Evolutionary conservation across 2,797 vertebrate genomes (phyloP).

Genomic region (Austrolebias charrua): DNA sequence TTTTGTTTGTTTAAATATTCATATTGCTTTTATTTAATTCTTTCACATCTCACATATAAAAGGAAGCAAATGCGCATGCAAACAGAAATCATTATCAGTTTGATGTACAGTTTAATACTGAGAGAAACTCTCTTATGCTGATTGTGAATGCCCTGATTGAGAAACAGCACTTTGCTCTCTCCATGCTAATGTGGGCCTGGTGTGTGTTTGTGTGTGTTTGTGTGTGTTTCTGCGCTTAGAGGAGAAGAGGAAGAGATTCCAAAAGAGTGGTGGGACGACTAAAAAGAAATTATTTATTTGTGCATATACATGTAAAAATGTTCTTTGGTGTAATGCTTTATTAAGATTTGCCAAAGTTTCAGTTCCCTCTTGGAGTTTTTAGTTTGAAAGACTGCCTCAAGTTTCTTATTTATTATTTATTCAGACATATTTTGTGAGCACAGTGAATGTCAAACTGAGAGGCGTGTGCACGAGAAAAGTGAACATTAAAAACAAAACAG

Average conservation of each 20-base stretch:
- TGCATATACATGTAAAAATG: slow-evolving; percentile 40
- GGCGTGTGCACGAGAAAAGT: slow-evolving; percentile 28
- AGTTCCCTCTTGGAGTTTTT: slow-evolving; percentile 27
- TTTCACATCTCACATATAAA: slow-evolving; percentile 87
- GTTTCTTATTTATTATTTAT: slow-evolving; percentile 59
- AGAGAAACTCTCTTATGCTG: slow-evolving; percentile 78
- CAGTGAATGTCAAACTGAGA: slow-evolving; percentile 54
- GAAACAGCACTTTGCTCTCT: slow-evolving; percentile 67
- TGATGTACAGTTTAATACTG: slow-evolving; percentile 83
- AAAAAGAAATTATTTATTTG: slow-evolving; percentile 17
- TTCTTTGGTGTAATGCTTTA: slow-evolving; percentile 47
- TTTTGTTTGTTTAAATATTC: slow-evolving; percentile 90
- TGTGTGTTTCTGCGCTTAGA: slow-evolving; percentile 21
- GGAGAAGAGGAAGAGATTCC: slow-evolving; percentile 20
- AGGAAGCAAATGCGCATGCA: slow-evolving; percentile 83
- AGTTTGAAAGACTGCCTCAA: slow-evolving; percentile 44
- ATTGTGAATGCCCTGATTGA: slow-evolving; percentile 84
- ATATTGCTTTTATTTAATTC: slow-evolving; percentile 87
- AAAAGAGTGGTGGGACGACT: background rate
- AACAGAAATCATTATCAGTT: slow-evolving; percentile 83
- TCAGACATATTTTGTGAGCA: slow-evolving; percentile 49
- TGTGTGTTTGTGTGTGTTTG: background rate
- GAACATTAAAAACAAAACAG: slow-evolving; percentile 53
- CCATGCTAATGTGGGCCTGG: slow-evolving; percentile 43
- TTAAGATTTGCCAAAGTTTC: slow-evolving; percentile 34